These are phyloP conservation scores for Aquatica leii DNA, from an alignment of 2,888 invertebrate genomes.

Conservation along the genomic window DNA sequence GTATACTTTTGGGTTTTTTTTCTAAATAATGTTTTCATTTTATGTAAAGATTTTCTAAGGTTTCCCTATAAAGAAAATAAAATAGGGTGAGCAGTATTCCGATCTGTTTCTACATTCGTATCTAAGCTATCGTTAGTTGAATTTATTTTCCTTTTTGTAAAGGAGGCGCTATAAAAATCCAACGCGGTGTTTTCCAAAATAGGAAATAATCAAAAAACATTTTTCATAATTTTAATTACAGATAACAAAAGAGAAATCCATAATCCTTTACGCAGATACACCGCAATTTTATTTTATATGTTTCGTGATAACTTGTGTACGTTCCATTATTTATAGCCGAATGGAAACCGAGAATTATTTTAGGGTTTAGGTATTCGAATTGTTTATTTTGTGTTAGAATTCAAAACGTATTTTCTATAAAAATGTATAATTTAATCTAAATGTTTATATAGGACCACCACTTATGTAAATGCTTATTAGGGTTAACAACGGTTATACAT, in stretches of 20 bases:
- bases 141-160: slow-evolving; percentile 12
- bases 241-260: not conserved
- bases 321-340: not conserved
- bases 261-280: not conserved
- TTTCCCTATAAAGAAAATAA: slow-evolving; percentile 11
- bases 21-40: not conserved
- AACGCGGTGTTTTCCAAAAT: not conserved
- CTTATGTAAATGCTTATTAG: slow-evolving; percentile 8
- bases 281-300: not conserved
- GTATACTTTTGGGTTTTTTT: not conserved
- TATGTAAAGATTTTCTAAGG: not conserved
- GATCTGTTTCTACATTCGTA: slow-evolving; percentile 16
- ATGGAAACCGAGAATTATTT: slow-evolving; percentile 12
- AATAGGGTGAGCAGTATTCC: slow-evolving; percentile 10
- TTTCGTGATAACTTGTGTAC: not conserved
- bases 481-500: not conserved
- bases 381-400: slow-evolving; percentile 22
- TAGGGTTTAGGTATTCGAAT: slow-evolving; percentile 13
- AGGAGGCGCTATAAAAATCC: not conserved
- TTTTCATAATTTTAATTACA: not conserved
- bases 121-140: slow-evolving; percentile 22
- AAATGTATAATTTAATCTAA: slow-evolving; percentile 24
- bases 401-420: slow-evolving; percentile 19
- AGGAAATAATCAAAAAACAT: not conserved
- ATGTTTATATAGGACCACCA: slow-evolving; percentile 22